Conservation (phyloP, 2,888 invertebrate genomes). For the Ennomos quercinarius region DNA sequence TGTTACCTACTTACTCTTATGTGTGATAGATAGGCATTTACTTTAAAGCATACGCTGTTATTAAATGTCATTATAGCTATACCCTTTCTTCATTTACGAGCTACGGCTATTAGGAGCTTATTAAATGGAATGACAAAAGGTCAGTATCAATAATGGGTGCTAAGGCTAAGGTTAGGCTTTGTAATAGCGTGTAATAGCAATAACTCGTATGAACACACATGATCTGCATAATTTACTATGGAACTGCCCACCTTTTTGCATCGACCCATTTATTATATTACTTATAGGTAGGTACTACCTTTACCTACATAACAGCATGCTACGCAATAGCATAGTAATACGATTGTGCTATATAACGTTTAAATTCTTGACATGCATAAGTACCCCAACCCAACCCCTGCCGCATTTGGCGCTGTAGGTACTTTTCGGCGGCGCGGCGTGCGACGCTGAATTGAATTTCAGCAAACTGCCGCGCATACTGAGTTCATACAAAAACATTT, state of each 20-base stretch:
- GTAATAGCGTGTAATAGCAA: conserved; percentile 48
- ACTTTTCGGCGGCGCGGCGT: no score
- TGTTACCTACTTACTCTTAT: neutral
- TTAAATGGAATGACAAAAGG: conserved; percentile 36
- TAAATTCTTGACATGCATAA: conserved; percentile 10
- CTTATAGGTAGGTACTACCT: no score
- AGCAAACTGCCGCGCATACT: no score
- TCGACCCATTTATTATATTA: conserved; percentile 38
- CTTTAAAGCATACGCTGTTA: neutral
- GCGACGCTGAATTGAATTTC: no score
- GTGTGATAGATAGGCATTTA: no score
- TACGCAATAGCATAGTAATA: neutral
- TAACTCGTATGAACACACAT: conserved; percentile 43
- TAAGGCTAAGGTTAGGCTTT: conserved; percentile 49
- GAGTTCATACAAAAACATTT: no score
- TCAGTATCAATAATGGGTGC: conserved; percentile 44
- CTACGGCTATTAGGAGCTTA: conserved; percentile 6
- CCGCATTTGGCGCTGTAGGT: no score
- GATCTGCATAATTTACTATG: conserved; percentile 49
- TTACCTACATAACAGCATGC: neutral
- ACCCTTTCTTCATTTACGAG: conserved; percentile 24
- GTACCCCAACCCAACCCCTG: no score
- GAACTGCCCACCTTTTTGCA: conserved; percentile 28
- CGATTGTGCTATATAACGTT: conserved; percentile 1
- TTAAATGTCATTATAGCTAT: conserved; percentile 7